A percentile compares a stretch with the other conserved stretches of the same genome.
Conservation (phyloP, 2,113 vertebrate species). For the Pheucticus melanocephalus region DNA sequence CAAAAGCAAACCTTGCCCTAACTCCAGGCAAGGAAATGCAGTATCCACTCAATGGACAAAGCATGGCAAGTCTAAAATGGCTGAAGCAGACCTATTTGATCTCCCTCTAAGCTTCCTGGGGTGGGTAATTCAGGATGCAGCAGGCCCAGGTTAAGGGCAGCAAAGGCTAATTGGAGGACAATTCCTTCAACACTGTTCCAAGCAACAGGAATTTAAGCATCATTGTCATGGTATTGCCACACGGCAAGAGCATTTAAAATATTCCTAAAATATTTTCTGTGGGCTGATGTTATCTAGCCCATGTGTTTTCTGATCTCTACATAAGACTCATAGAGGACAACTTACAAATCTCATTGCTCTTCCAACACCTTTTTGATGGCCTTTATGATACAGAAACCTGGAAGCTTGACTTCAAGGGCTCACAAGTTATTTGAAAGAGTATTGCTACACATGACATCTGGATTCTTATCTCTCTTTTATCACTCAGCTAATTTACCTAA, state of each 20-base stretch:
- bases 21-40: background rate
- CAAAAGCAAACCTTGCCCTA: background rate
- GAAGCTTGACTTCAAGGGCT: background rate
- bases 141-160: background rate
- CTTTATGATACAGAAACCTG: background rate
- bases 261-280: background rate
- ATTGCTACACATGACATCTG: background rate
- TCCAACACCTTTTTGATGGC: background rate
- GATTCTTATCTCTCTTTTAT: slow-evolving; percentile 17
- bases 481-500: slow-evolving; percentile 32
- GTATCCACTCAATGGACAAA: background rate
- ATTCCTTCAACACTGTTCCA: background rate
- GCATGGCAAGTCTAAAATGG: background rate
- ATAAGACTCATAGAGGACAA: background rate
- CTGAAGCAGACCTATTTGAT: background rate
- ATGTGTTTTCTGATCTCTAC: background rate
- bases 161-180: background rate
- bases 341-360: background rate
- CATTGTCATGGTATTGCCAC: background rate
- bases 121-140: background rate
- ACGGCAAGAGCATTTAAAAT: background rate
- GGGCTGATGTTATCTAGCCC: background rate
- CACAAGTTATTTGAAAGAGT: background rate
- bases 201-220: background rate
- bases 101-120: background rate